Conservation (phyloP, 2,113 vertebrate species). For the Sialia sialis region DNA sequence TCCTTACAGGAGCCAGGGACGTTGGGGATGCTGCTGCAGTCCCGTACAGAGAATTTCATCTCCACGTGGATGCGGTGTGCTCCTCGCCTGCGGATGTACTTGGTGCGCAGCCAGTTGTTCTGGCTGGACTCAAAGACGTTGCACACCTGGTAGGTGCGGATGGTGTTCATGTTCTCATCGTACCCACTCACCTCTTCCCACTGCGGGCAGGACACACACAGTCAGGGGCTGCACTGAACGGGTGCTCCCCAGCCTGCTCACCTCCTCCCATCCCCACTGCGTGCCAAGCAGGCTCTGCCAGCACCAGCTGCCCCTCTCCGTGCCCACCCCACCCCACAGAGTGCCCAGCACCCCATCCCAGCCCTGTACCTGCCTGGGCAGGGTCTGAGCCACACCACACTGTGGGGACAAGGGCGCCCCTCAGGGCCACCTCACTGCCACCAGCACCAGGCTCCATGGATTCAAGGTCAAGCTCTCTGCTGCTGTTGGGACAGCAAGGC, state of each 20-base stretch:
- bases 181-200: conserved; percentile 99
- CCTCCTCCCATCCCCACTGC: fast-evolving
- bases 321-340: not conserved
- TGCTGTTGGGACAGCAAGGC: not conserved
- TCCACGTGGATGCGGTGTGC: conserved; percentile 94
- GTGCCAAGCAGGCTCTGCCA: no score
- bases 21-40: conserved; percentile 95
- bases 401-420: not conserved
- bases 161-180: conserved; percentile 97
- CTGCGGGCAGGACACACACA: conserved; percentile 62
- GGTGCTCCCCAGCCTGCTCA: not conserved
- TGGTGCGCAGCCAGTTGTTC: conserved; percentile 97
- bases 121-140: conserved; percentile 93
- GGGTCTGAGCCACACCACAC: not conserved
- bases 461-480: not conserved
- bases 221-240: not conserved
- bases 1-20: conserved; percentile 97
- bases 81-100: conserved; percentile 85
- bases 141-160: conserved; percentile 96
- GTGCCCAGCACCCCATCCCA: not conserved
- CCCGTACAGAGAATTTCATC: conserved; percentile 96
- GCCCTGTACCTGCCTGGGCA: not conserved
- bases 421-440: fast-evolving
- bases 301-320: not conserved
- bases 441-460: fast-evolving